These are phyloP conservation scores for Merluccius polli DNA, from an alignment of 2,797 vertebrate species.

Conservation along the genomic window DNA sequence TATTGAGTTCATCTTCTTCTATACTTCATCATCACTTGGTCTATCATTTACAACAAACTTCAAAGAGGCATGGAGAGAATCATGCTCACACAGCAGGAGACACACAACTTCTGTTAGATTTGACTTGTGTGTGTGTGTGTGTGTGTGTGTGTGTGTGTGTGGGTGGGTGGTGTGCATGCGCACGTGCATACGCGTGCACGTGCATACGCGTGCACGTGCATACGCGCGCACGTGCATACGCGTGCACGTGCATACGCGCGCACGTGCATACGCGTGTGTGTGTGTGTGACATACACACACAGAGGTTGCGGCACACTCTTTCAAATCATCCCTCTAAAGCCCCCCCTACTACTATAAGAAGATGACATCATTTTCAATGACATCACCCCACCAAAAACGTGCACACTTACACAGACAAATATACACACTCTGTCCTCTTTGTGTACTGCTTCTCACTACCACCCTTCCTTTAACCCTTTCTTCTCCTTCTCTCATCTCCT, in stretches of 20 bases:
- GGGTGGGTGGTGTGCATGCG: not conserved
- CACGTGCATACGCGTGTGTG: too few species aligned
- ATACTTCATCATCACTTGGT: not conserved
- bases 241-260: not conserved
- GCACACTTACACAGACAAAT: not conserved
- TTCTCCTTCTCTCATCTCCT: not conserved
- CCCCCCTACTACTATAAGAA: constrained; percentile 15
- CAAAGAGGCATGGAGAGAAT: not conserved
- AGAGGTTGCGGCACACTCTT: not conserved
- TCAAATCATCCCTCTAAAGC: constrained; percentile 4
- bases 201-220: too few species aligned
- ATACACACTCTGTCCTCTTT: not conserved
- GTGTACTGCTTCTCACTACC: not conserved
- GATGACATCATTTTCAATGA: constrained; percentile 45
- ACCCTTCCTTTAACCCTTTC: not conserved
- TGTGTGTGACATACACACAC: constrained; percentile 1
- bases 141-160: constrained; percentile 2
- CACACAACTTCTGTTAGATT: not conserved
- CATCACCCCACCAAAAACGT: constrained; percentile 27
- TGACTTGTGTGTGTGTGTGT: not conserved
- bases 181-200: too few species aligned
- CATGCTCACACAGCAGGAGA: too few species aligned
- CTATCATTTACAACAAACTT: not conserved
- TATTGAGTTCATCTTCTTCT: too few species aligned
- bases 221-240: too few species aligned